These are phyloP conservation scores for Cynaeus angustus DNA, from an alignment of 2,888 invertebrate species.

Conservation along the genomic window DNA sequence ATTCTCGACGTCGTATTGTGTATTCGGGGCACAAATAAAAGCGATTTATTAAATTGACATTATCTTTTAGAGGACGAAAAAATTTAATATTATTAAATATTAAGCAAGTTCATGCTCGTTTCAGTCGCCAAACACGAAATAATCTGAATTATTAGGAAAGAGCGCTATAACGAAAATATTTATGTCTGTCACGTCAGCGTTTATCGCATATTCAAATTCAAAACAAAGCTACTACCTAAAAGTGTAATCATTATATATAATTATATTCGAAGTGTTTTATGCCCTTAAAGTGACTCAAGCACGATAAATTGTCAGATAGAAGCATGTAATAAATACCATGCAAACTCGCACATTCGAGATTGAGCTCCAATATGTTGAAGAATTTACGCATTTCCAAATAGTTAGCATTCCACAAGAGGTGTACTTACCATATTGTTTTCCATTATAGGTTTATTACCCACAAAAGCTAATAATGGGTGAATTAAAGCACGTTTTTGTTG, in stretches of 20 bases:
- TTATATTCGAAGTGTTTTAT: not conserved
- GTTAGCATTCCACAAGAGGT: conserved; percentile 25
- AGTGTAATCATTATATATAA: no score
- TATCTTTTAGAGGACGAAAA: conserved; percentile 32
- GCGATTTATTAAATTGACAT: conserved; percentile 49
- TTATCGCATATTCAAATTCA: no score
- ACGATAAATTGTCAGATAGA: conserved; percentile 24
- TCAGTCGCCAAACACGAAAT: not conserved
- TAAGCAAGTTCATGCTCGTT: conserved; percentile 5
- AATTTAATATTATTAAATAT: conserved; percentile 38
- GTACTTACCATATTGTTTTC: conserved; percentile 30
- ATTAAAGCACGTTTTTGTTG: not conserved
- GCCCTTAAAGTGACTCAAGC: conserved; percentile 7
- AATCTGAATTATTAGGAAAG: not conserved
- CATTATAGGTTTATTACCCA: conserved; percentile 24
- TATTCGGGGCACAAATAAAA: conserved; percentile 44
- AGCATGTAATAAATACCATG: conserved; percentile 27
- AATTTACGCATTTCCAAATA: conserved; percentile 35
- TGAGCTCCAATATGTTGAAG: conserved; percentile 34
- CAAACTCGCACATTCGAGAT: conserved; percentile 29
- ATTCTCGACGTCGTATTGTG: conserved; percentile 44
- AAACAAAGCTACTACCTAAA: no score
- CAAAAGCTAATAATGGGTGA: conserved; percentile 4
- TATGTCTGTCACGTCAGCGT: not conserved
- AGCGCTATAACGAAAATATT: not conserved